phyloP scores from a whole-genome alignment of 2,888 invertebrate genomes.

The Leptinotarsa rubiginosa region DNA sequence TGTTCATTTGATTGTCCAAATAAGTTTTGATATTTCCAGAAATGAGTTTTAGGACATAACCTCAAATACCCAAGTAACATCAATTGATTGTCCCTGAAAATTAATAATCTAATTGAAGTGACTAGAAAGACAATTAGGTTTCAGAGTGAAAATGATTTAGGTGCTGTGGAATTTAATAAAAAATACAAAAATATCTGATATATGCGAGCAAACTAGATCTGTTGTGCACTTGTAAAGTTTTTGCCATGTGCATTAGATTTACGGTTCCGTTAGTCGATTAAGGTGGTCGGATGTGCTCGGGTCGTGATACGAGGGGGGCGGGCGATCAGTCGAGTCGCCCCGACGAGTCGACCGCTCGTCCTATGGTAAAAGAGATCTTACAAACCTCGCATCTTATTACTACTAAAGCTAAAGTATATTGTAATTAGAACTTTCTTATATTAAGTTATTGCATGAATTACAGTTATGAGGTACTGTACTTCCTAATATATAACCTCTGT shows the following conservation, averaged over 20 bases:
- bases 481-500: constrained; percentile 69
- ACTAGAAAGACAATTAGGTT: too few relatives aligned
- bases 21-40: too few relatives aligned
- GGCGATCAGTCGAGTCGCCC: constrained; percentile 54
- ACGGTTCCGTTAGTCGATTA: not conserved
- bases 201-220: too few relatives aligned
- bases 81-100: too few relatives aligned
- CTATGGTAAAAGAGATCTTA: constrained; percentile 61
- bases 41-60: too few relatives aligned
- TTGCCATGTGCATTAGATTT: constrained; percentile 11
- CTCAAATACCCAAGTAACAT: too few relatives aligned
- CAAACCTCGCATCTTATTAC: constrained; percentile 66
- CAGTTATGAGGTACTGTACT: constrained; percentile 69
- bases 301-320: constrained; percentile 54
- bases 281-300: constrained; percentile 5
- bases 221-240: too few relatives aligned
- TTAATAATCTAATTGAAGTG: too few relatives aligned
- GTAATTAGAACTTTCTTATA: constrained; percentile 68
- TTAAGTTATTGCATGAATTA: constrained; percentile 70
- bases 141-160: too few relatives aligned
- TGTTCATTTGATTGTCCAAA: not conserved
- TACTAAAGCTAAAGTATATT: constrained; percentile 67
- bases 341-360: constrained; percentile 54
- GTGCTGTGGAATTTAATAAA: too few relatives aligned
- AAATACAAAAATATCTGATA: too few relatives aligned